phyloP scores from a whole-genome alignment of 2,888 invertebrate genomes.

The Calameuta pallipes region DNA sequence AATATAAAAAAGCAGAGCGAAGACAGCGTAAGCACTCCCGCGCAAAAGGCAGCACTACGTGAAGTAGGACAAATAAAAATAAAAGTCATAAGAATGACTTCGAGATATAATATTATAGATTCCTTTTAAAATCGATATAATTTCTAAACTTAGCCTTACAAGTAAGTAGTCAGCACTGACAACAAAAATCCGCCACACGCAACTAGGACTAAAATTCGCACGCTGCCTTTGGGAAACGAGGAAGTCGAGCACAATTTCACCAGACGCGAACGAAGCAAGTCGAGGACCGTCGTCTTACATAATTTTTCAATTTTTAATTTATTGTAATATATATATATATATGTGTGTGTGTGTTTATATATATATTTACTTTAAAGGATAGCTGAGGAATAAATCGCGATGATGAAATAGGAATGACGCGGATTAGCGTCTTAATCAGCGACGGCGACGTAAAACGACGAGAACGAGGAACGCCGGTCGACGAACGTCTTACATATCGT shows the following conservation, averaged over 20 bases:
- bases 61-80: not conserved
- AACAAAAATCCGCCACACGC: not conserved
- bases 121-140: constrained; percentile 26
- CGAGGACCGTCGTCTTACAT: not conserved
- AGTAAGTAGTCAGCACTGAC: not conserved
- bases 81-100: not conserved
- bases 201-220: not conserved
- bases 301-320: not conserved
- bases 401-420: not conserved
- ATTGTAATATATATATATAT: not conserved
- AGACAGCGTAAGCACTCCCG: not conserved
- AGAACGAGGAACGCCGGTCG: not conserved
- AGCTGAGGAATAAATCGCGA: not conserved
- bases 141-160: constrained; percentile 14
- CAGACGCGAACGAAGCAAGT: not conserved
- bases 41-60: not conserved
- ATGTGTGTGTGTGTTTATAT: not conserved
- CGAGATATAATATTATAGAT: not conserved
- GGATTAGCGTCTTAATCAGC: not conserved
- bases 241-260: not conserved
- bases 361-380: not conserved
- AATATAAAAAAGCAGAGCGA: not conserved
- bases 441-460: not conserved
- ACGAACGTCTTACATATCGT: not conserved
- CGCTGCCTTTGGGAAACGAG: not conserved